Conservation (phyloP, 2,797 vertebrate genomes). For the Malacoctenus gilli region DNA sequence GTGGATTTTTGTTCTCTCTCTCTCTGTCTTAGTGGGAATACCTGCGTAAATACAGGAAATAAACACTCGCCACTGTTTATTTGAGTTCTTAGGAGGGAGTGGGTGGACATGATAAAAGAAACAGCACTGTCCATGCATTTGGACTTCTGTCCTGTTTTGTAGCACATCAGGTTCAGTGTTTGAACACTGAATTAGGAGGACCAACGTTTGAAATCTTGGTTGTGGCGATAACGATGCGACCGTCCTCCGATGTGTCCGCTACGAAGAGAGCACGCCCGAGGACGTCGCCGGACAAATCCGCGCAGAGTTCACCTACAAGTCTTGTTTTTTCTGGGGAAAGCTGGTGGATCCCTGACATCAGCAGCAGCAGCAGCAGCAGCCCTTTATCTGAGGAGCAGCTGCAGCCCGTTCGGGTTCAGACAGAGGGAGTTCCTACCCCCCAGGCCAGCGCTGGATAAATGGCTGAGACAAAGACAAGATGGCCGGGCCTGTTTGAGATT, state of each 20-base stretch:
- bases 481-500: constrained; percentile 50
- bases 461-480: constrained; percentile 72
- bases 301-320: not conserved
- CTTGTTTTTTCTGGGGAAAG: not conserved
- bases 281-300: not conserved
- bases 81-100: too few relatives aligned
- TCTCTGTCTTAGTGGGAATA: too few relatives aligned
- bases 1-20: too few relatives aligned
- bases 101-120: too few relatives aligned
- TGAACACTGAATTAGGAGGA: too few relatives aligned
- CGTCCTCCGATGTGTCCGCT: constrained; percentile 3
- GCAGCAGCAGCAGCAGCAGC: constrained; percentile 7
- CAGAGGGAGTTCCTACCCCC: constrained; percentile 52
- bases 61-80: too few relatives aligned
- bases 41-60: too few relatives aligned
- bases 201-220: too few relatives aligned
- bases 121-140: too few relatives aligned
- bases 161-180: too few relatives aligned
- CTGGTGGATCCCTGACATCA: constrained; percentile 12
- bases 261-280: not conserved
- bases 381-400: constrained; percentile 41
- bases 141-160: too few relatives aligned
- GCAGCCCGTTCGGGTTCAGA: constrained; percentile 38
- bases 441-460: constrained; percentile 46
- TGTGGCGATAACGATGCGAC: too few relatives aligned